These are phyloP conservation scores for Perithous albicinctus DNA, from an alignment of 2,888 invertebrate species.

Conservation along the genomic window DNA sequence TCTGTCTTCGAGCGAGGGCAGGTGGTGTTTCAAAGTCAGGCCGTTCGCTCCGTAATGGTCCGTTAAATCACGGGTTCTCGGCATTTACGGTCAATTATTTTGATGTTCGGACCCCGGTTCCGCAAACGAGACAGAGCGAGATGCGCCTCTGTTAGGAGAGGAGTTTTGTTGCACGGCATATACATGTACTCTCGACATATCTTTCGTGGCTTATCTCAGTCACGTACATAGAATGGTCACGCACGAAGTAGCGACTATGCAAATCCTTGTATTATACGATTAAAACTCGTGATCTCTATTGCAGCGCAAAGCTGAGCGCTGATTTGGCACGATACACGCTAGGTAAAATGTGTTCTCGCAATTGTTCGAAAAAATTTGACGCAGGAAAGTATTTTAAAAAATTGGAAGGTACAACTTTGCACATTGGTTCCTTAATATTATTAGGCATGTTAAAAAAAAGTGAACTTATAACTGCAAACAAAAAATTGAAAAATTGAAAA, in stretches of 20 bases:
- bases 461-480: no score
- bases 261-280: not conserved
- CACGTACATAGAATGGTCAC: not conserved
- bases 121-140: not conserved
- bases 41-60: conserved; percentile 21
- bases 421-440: no score
- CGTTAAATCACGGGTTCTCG: conserved; percentile 31
- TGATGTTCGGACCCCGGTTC: not conserved
- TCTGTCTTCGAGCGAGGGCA: not conserved
- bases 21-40: conserved; percentile 20
- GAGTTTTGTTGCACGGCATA: not conserved
- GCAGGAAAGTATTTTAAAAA: no score
- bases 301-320: not conserved
- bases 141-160: not conserved
- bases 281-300: no score
- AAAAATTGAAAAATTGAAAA: no score
- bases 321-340: not conserved
- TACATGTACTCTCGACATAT: not conserved
- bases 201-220: not conserved
- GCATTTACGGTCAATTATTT: conserved; percentile 53
- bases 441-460: no score
- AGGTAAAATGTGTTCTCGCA: not conserved
- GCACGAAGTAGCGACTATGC: not conserved
- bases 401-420: no score
- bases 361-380: not conserved